phyloP scores from a whole-genome alignment of 2,797 vertebrate species.

The Choloepus didactylus region DNA sequence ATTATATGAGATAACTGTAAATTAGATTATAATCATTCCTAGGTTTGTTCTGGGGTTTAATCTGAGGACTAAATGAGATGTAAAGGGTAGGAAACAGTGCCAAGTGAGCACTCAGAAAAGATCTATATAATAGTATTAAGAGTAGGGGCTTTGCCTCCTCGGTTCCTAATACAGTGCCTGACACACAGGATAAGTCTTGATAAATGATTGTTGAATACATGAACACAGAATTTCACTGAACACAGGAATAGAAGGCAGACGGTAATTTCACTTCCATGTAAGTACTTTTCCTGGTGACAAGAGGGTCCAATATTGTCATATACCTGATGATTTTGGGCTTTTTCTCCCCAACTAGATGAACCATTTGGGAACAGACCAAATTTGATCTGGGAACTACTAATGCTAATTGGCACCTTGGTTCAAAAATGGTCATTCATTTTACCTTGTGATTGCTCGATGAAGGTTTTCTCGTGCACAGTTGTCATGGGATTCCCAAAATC shows the following conservation, averaged over 20 bases:
- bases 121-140: neutral
- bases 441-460: neutral
- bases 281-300: neutral
- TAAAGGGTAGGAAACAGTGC: neutral
- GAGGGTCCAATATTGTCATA: neutral
- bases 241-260: neutral
- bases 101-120: neutral
- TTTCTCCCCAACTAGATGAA: neutral
- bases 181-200: neutral
- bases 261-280: neutral
- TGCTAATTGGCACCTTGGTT: neutral
- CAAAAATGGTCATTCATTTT: neutral
- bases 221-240: conserved; percentile 23
- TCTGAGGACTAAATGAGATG: neutral
- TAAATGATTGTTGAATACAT: neutral
- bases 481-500: neutral
- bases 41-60: neutral
- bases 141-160: neutral
- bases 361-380: conserved; percentile 33
- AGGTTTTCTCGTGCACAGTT: neutral
- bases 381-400: neutral
- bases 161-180: neutral
- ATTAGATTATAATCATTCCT: neutral
- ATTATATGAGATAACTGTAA: neutral
- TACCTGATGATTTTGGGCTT: neutral